Evolutionary conservation across 2,888 invertebrate genomes (phyloP).

Genomic region (Opisthograptis luteolata): DNA sequence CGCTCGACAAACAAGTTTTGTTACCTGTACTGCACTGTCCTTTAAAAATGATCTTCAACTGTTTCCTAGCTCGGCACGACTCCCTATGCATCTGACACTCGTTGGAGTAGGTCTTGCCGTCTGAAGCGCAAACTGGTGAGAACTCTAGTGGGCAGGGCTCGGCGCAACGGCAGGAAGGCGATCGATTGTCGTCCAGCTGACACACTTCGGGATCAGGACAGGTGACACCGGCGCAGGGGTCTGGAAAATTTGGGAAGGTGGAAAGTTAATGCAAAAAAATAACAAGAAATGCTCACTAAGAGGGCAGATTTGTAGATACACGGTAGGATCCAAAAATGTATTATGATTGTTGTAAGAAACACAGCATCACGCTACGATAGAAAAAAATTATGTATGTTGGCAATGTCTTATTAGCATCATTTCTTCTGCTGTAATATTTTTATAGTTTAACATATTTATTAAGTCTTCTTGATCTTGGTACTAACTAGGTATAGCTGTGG

Average conservation of each 20-base stretch:
- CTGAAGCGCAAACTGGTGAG: slow-evolving; percentile 90
- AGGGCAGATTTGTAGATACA: background rate
- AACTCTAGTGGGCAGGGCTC: slow-evolving; percentile 92
- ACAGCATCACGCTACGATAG: too few species aligned
- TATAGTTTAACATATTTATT: too few species aligned
- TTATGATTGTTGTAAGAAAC: too few species aligned
- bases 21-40: slow-evolving; percentile 93
- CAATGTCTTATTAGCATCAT: too few species aligned
- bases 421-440: too few species aligned
- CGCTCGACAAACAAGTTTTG: too few species aligned
- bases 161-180: slow-evolving; percentile 92
- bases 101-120: slow-evolving; percentile 92
- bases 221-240: slow-evolving; percentile 92
- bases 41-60: slow-evolving; percentile 90
- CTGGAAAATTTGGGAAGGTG: slow-evolving; percentile 70
- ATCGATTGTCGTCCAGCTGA: slow-evolving; percentile 90
- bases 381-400: too few species aligned
- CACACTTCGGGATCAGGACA: slow-evolving; percentile 94
- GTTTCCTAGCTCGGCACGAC: slow-evolving; percentile 90
- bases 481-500: too few species aligned
- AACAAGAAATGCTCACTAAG: too few species aligned
- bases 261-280: background rate
- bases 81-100: slow-evolving; percentile 93
- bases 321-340: too few species aligned
- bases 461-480: too few species aligned